Evolutionary conservation across 2,888 invertebrate species (phyloP).

Genomic region (Leucoptera coffeella): DNA sequence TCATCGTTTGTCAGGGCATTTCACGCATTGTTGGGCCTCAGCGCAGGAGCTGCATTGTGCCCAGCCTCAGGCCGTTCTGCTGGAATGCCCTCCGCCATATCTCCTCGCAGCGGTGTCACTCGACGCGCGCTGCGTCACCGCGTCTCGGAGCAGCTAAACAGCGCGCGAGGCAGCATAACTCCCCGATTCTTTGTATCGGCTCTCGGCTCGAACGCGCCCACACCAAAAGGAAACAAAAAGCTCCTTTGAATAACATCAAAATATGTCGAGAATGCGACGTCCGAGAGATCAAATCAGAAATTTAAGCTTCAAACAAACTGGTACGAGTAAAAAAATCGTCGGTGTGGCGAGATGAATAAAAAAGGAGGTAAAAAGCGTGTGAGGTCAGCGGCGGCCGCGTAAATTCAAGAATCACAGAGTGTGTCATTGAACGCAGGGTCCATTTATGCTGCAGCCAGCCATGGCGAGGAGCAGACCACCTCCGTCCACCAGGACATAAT

Average conservation of each 20-base stretch:
- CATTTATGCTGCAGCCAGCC: too few species aligned
- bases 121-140: too few species aligned
- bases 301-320: slow-evolving; percentile 38
- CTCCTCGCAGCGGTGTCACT: too few species aligned
- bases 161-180: slow-evolving; percentile 26
- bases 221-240: slow-evolving; percentile 16
- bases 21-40: slow-evolving; percentile 53
- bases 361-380: slow-evolving; percentile 15
- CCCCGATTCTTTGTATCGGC: slow-evolving; percentile 34
- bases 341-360: slow-evolving; percentile 3
- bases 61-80: slow-evolving; percentile 10
- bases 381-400: slow-evolving; percentile 35
- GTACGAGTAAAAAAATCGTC: slow-evolving; percentile 18
- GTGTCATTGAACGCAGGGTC: slow-evolving; percentile 16
- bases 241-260: slow-evolving; percentile 26
- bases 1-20: slow-evolving; percentile 55
- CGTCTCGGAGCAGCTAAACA: slow-evolving; percentile 20
- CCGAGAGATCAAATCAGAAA: slow-evolving; percentile 46
- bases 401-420: slow-evolving; percentile 44
- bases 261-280: slow-evolving; percentile 47
- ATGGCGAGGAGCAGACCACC: too few species aligned
- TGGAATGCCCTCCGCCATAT: slow-evolving; percentile 1
- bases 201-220: too few species aligned
- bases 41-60: slow-evolving; percentile 17
- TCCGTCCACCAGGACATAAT: too few species aligned